A percentile compares a stretch with the other conserved stretches of the same genome.
phyloP scores from a whole-genome alignment of 2,888 invertebrate genomes.

The Agrilus cyanescens region DNA sequence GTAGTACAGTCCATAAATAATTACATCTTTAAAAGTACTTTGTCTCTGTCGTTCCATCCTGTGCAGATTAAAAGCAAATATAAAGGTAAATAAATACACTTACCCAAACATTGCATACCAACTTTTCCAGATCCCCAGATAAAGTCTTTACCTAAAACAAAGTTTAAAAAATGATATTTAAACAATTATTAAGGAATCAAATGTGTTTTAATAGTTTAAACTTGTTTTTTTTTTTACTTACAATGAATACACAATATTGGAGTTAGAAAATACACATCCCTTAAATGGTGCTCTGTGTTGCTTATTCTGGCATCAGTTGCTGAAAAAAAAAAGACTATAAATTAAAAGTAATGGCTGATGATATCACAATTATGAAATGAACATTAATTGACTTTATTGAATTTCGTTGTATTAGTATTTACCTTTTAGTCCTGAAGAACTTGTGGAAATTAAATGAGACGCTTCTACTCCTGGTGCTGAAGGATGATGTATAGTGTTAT shows the following conservation, averaged over 20 bases:
- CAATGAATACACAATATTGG: slow-evolving; percentile 44
- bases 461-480: slow-evolving; percentile 30
- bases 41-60: too few relatives aligned
- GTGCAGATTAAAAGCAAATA: not conserved
- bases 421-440: slow-evolving; percentile 4
- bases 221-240: slow-evolving; percentile 36
- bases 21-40: too few relatives aligned
- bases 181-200: too few relatives aligned
- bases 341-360: too few relatives aligned
- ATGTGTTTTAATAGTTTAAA: too few relatives aligned
- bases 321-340: not conserved
- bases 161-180: too few relatives aligned
- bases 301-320: slow-evolving; percentile 7
- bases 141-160: slow-evolving; percentile 46
- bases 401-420: slow-evolving; percentile 2
- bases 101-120: slow-evolving; percentile 50
- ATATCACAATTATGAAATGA: slow-evolving; percentile 4
- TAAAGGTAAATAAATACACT: slow-evolving; percentile 21
- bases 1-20: too few relatives aligned
- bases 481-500: slow-evolving; percentile 34
- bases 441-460: slow-evolving; percentile 15
- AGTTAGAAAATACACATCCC: slow-evolving; percentile 40
- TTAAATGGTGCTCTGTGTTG: slow-evolving; percentile 31
- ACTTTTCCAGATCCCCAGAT: slow-evolving; percentile 50
- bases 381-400: not conserved